phyloP scores from a whole-genome alignment of 2,113 vertebrate genomes.

The Trochalopteron elliotii region DNA sequence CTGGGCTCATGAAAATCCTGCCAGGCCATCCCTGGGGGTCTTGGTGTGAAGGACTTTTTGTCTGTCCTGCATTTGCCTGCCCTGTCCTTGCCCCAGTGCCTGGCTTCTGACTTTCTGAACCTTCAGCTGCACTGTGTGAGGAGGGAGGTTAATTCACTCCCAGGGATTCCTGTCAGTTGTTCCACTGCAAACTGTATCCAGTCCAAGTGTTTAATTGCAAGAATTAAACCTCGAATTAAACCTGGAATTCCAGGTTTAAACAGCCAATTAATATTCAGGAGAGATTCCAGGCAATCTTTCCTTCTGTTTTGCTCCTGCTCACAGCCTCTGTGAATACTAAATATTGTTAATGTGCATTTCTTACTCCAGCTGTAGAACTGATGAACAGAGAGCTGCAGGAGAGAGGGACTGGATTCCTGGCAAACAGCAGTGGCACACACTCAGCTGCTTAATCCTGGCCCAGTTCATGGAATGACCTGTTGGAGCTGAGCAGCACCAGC shows the following conservation, averaged over 20 bases:
- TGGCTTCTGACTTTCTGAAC: background rate
- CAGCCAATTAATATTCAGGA: background rate
- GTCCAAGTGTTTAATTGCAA: background rate
- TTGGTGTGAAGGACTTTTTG: background rate
- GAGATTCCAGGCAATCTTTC: background rate
- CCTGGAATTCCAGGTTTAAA: background rate
- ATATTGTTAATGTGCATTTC: background rate
- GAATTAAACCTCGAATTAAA: too few relatives aligned
- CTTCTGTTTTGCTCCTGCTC: background rate
- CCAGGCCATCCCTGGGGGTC: background rate
- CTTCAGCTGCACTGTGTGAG: background rate
- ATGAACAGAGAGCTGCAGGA: background rate
- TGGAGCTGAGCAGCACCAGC: background rate
- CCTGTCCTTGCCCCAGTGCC: background rate
- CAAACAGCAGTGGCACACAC: background rate
- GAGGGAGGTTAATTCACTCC: background rate
- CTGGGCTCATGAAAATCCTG: background rate
- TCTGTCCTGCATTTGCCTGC: background rate
- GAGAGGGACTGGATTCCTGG: background rate
- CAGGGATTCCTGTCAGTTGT: background rate
- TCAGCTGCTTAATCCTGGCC: background rate
- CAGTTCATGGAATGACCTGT: background rate
- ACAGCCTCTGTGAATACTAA: background rate
- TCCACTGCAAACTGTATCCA: background rate
- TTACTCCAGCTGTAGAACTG: background rate